Conservation (phyloP, 1,140 invertebrate genomes). For the Bacillus rossius region DNA sequence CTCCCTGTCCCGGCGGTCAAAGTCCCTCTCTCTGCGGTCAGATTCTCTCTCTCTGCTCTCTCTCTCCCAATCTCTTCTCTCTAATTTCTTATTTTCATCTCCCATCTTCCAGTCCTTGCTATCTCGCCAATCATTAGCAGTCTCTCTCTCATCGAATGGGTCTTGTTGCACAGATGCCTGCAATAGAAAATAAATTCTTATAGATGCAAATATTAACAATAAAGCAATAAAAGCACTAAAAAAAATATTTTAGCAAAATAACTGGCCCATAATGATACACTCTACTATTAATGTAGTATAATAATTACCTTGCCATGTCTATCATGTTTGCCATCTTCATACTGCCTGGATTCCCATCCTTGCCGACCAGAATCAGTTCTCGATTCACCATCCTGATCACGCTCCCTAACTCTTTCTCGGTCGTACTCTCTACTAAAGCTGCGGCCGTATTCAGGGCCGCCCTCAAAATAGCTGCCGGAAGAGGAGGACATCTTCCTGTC, state of each 20-base stretch:
- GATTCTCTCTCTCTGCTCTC: slow-evolving; percentile 21
- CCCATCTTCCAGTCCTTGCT: slow-evolving; percentile 7
- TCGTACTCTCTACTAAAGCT: slow-evolving; percentile 10
- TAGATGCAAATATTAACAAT: slow-evolving; percentile 26
- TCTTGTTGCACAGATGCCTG: slow-evolving; percentile 38
- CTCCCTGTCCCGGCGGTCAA: slow-evolving; percentile 36
- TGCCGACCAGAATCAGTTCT: slow-evolving; percentile 10
- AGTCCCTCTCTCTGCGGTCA: slow-evolving; percentile 28
- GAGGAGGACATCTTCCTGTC: neutral
- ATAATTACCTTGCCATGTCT: slow-evolving; percentile 9
- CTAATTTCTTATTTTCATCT: slow-evolving; percentile 14
- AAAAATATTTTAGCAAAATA: no score
- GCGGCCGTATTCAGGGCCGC: slow-evolving; percentile 13
- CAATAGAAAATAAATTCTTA: no score
- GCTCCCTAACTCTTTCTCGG: slow-evolving; percentile 1
- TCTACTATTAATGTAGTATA: no score
- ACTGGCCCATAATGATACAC: no score
- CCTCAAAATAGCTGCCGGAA: slow-evolving; percentile 10
- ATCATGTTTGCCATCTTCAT: slow-evolving; percentile 28
- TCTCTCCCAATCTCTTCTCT: slow-evolving; percentile 20
- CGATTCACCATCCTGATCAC: slow-evolving; percentile 13
- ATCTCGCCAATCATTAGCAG: slow-evolving; percentile 33
- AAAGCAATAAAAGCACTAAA: slow-evolving; percentile 15
- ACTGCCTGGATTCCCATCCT: slow-evolving; percentile 15
- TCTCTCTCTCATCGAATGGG: slow-evolving; percentile 43